Evolutionary conservation across 2,113 vertebrate genomes (phyloP), one percentile per base, ranked within the genome.

Genomic region (Jacana jacana): DNA sequence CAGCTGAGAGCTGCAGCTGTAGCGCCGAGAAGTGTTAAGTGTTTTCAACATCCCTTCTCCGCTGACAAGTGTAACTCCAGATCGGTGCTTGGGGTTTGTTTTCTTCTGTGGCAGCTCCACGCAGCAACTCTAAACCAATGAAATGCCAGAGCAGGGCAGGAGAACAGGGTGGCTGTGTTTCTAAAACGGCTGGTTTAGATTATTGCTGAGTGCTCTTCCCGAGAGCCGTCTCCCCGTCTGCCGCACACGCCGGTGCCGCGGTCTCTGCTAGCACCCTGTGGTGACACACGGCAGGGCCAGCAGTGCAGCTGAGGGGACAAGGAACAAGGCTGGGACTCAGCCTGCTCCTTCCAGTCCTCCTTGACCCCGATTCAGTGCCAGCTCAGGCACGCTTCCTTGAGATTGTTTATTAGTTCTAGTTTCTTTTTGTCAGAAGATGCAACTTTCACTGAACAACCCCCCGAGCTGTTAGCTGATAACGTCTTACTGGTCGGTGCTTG

Each of bases 211-310:
- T 14, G 5, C 23, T 58, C n/a, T 61, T 37, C 48, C 33, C 23
- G 31, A 49, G 20, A 64, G n/a, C 39, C 0, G 1, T 35, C 31
- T 64, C 9, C 19, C 2, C 14, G 84, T 6, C 68, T 40, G 40
- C 37, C 3, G 1, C 7, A 42, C 3, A 6, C 0, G 0, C 9
- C 7, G 0, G 39, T 7, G 49, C 44, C 19, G 25, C 0, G 12
- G 30, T 71, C 61, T 40, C 57, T 55, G 49, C 52, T 52, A 64
- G 49, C 5, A 17, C 19, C 17, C 40, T 11, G 28, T 11, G 58
- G 48, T 20, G 61, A 30, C 31, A 17, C 27, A 63, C 0, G 1
- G 42, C 33, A 37, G 40, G 22, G 54, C 63, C 4, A 2, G 52
- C 23, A 42, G 23, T 2, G 17, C n/a, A 44, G 42, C 39, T 60